A percentile compares a stretch with the other conserved stretches of the same genome.
These are phyloP conservation scores for Chloropsis hardwickii DNA, from an alignment of 2,113 vertebrate genomes.

Conservation along the genomic window DNA sequence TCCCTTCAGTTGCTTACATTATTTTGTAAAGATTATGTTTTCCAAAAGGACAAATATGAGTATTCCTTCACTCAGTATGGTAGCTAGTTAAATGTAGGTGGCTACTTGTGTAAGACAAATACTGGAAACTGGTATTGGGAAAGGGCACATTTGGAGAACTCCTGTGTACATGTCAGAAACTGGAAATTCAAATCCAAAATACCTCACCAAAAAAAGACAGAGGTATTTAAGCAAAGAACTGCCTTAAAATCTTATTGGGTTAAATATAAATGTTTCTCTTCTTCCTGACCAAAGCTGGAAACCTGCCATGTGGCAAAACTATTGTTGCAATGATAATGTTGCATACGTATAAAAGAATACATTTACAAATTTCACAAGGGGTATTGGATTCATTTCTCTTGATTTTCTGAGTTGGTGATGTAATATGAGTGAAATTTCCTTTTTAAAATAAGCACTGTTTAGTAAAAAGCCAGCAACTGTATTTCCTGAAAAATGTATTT, in stretches of 20 bases:
- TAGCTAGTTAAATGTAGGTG: neutral
- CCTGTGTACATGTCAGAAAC: neutral
- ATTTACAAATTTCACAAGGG: neutral
- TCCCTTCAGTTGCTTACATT: neutral
- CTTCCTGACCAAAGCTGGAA: neutral
- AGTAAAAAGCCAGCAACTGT: neutral
- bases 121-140: neutral
- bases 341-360: neutral
- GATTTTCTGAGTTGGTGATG: neutral
- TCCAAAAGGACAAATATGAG: neutral
- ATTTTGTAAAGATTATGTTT: neutral
- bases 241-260: neutral
- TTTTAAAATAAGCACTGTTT: neutral
- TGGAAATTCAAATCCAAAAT: neutral
- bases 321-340: neutral
- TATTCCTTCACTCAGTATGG: rapidly evolving
- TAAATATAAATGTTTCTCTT: neutral
- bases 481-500: neutral
- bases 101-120: neutral
- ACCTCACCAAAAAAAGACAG: neutral
- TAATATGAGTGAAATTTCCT: neutral
- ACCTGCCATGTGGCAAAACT: neutral
- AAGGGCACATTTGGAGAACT: neutral
- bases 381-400: neutral
- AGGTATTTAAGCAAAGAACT: neutral